Evolutionary conservation across 1,140 invertebrate genomes (phyloP).

Genomic region (Atopsyche davidsoni): DNA sequence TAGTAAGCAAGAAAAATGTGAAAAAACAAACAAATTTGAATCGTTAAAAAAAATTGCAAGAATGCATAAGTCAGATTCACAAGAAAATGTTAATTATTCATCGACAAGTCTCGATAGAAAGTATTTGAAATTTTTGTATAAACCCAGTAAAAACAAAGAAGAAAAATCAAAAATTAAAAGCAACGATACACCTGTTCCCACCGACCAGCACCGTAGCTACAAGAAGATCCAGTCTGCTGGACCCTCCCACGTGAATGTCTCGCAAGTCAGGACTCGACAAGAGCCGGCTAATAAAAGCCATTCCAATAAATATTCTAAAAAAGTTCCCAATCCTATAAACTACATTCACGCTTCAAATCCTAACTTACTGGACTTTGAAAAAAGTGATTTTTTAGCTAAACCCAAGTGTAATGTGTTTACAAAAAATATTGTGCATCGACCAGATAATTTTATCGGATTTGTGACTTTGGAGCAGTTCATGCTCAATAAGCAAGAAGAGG

Average conservation of each 20-base stretch:
- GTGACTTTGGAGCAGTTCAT: conserved; percentile 68
- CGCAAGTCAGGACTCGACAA: not conserved
- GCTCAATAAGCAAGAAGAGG: conserved; percentile 64
- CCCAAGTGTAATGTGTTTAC: conserved; percentile 32
- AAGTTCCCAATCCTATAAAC: conserved; percentile 47
- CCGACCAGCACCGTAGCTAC: conserved; percentile 68
- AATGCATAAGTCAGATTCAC: conserved; percentile 38
- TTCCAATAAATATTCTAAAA: conserved; percentile 24
- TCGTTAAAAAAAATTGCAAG: conserved; percentile 60
- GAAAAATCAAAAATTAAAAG: conserved; percentile 46
- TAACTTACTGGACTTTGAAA: conserved; percentile 55
- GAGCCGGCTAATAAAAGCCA: conserved; percentile 19
- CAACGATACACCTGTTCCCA: conserved; percentile 62
- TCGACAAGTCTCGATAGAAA: conserved; percentile 67
- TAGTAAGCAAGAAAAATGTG: conserved; percentile 35
- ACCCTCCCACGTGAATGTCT: conserved; percentile 10
- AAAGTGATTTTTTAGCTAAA: conserved; percentile 38
- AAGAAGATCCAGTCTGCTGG: conserved; percentile 49
- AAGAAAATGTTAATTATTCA: conserved; percentile 47
- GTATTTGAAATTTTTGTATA: conserved; percentile 55
- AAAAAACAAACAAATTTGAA: conserved; percentile 51
- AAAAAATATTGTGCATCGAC: conserved; percentile 31
- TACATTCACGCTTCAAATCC: conserved; percentile 63
- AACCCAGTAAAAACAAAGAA: conserved; percentile 28
- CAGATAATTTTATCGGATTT: conserved; percentile 36